These are phyloP conservation scores for Orthonychiurus folsomi DNA, from an alignment of 2,888 invertebrate species.

Conservation along the genomic window DNA sequence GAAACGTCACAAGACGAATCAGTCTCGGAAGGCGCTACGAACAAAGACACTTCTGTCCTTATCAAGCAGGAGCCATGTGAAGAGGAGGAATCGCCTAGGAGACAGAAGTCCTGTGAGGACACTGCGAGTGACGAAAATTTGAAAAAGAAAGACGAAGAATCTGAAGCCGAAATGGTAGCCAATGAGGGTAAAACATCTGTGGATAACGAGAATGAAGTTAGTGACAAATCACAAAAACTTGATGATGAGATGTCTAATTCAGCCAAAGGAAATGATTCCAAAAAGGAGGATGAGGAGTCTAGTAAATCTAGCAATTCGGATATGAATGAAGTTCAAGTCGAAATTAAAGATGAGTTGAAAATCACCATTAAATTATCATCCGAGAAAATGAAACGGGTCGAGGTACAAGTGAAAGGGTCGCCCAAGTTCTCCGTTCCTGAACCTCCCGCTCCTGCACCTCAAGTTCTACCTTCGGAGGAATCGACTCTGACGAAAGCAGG, in stretches of 20 bases:
- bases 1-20: constrained; percentile 15
- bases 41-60: no score
- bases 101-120: constrained; percentile 11
- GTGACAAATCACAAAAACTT: constrained; percentile 7
- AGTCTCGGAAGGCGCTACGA: no score
- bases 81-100: constrained; percentile 13
- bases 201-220: constrained; percentile 7
- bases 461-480: constrained; percentile 45
- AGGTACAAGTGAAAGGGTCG: constrained; percentile 36
- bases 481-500: constrained; percentile 14
- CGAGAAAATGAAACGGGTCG: constrained; percentile 36
- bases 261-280: constrained; percentile 10
- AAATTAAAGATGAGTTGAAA: constrained; percentile 38
- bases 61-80: constrained; percentile 14
- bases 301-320: constrained; percentile 13
- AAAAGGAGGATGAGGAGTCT: constrained; percentile 14
- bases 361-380: constrained; percentile 38
- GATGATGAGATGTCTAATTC: background rate
- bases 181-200: no score
- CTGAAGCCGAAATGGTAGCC: constrained; percentile 7
- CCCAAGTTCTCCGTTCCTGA: constrained; percentile 48
- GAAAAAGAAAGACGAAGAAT: constrained; percentile 37
- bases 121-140: constrained; percentile 33
- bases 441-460: constrained; percentile 52
- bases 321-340: constrained; percentile 37